Base-by-base conservation (phyloP, 1,140 invertebrate genomes). In the Kradibia gibbosae region DNA sequence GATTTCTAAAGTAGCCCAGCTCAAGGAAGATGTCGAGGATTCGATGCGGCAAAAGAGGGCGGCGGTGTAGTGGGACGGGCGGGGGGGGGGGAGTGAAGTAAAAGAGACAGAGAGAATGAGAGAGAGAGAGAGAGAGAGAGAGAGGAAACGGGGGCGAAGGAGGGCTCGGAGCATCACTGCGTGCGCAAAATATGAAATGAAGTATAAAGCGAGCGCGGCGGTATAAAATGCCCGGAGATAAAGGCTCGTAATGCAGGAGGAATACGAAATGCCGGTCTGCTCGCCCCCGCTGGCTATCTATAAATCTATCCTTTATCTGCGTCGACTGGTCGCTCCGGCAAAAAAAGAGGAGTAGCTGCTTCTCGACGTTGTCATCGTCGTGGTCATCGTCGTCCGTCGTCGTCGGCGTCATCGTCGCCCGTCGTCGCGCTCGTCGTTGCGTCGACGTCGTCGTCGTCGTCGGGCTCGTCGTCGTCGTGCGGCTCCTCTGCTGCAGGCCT, bases 181-280 rank as follows among this genome's bases (percentile, higher is more conserved):
- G 85, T 85, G 85, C 84, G 85, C 87, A 84, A 89, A 91, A 89
- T 91, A 91, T 90, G 89, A 90, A 91, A 88, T 90, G 90, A 90
- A 91, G 90, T 91, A 91, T 90, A 90, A 91, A 88, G 90, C 90
- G 90, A 13, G 82, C 85, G 84, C 82, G 80, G 83, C 82, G 82
- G 84, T 84, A 88, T 89, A 90, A 90, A 91, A 91, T 90, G 88
- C 88, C 87, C 89, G 87, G 87, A 91, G 90, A 91, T 90, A 90
- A 91, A 89, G 88, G 87, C 86, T n/a, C n/a, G 57, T 75, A 88
- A 90, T 90, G 90, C 88, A 86, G 86, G 85, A 90, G 87, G 90
- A 91, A 91, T 91, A 91, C 89, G 86, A 91, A 91, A 91, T 91
- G 84, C 74, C 83, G 81, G 73, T 65, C 7, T 48, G 62, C 15